Base-by-base conservation (phyloP, 2,797 vertebrate species). In the Megalops cyprinoides region DNA sequence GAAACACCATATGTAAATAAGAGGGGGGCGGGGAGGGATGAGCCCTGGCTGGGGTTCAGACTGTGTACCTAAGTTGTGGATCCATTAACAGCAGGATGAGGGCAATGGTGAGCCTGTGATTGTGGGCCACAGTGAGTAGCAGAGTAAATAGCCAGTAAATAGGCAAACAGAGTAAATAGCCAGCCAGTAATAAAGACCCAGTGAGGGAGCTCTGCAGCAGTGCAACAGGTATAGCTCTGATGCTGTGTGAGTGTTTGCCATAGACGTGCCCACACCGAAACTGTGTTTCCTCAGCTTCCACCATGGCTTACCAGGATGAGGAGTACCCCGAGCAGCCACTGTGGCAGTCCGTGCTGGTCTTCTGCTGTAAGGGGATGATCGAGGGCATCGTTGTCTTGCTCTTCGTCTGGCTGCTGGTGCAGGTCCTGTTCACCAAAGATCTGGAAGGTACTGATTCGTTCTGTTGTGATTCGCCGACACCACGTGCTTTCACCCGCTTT, bases 291-390 rank as follows among this genome's bases (percentile, higher is more conserved):
- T 18, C 37, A 20, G 2, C 4, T 53, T n/a, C 12, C 67, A 23
- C 23, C 55, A 83, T 85, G 84, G 65, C 75, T 2, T 62, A 65
- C 1, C 31, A 60, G 80, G 79, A 74, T 20, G 18, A 53, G 18
- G 12, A 76, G 39, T 55, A 39, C 44, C 53, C 78, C 1, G 74
- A 34, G 12, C 80, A 69, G 58, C 60, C 81, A 18, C 73, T 85
- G 42, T 88, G 83, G 71, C 84, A 81, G 44, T 86, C 86, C 0
- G 69, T 87, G 44, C 23, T 87, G 79, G 75, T 83, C 58, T 83
- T 87, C 82, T 86, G 78, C 83, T 86, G 83, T 71, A 90, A 86
- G 31, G 87, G 86, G 14, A 79, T 88, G 87, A 87, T 85, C 10
- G 85, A 88, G 79, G 87, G 87, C 8, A 76, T 89, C 80, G 82